Conservation (phyloP, 2,113 vertebrate genomes). For the Podilymbus podiceps region DNA sequence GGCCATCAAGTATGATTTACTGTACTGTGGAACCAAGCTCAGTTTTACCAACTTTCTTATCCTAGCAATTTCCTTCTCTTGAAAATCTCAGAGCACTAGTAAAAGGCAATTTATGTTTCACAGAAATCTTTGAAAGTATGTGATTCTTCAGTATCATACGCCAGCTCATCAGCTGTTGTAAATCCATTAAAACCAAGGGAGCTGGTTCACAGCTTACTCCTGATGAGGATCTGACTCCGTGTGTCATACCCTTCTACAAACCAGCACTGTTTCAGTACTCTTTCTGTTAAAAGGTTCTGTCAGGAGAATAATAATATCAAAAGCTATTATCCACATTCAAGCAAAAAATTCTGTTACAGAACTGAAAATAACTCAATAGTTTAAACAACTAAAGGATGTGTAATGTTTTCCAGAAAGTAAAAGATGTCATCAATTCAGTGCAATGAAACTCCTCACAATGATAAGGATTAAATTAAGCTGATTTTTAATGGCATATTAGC, state of each 20-base stretch:
- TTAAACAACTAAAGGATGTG: neutral
- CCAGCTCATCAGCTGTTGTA: neutral
- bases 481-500: neutral
- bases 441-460: neutral
- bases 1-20: neutral
- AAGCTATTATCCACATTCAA: neutral
- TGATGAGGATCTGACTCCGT: neutral
- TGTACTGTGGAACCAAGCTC: neutral
- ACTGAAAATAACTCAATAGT: neutral
- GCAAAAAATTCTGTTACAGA: neutral
- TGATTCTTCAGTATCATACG: neutral
- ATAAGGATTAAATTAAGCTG: neutral
- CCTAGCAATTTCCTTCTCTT: neutral
- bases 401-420: neutral
- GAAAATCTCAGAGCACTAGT: neutral
- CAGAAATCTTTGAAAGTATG: neutral
- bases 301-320: neutral
- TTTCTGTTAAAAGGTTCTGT: neutral
- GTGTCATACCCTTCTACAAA: neutral
- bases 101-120: neutral
- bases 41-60: neutral
- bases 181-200: neutral
- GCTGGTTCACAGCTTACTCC: neutral
- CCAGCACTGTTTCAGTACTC: neutral
- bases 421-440: neutral